Evolutionary conservation across 2,113 vertebrate species (phyloP).

Genomic region (Silurus glanis): DNA sequence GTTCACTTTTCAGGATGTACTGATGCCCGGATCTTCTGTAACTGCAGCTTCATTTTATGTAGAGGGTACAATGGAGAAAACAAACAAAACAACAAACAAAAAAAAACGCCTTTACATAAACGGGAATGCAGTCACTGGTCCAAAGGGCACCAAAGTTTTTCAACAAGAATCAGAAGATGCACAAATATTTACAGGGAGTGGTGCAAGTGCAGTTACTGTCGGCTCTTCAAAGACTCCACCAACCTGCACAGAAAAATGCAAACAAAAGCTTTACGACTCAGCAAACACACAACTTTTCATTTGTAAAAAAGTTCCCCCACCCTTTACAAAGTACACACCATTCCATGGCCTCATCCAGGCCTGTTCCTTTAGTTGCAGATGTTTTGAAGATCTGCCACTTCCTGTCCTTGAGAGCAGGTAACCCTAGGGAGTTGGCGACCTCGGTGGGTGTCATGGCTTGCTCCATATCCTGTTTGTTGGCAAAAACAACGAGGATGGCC

Average conservation of each 20-base stretch:
- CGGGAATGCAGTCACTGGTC: slow-evolving; percentile 65
- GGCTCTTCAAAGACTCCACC: slow-evolving; percentile 93
- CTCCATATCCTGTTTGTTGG: slow-evolving; percentile 99
- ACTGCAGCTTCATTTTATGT: slow-evolving; percentile 5
- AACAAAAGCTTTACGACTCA: slow-evolving; percentile 1
- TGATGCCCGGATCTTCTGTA: background rate
- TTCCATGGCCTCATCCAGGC: slow-evolving; percentile 96
- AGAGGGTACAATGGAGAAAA: background rate
- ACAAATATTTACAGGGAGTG: slow-evolving; percentile 66
- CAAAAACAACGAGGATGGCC: slow-evolving; percentile 96
- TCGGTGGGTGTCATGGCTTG: slow-evolving; percentile 96
- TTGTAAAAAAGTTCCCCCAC: background rate
- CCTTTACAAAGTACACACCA: slow-evolving; percentile 74
- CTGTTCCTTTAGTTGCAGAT: slow-evolving; percentile 92
- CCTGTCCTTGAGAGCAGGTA: slow-evolving; percentile 91
- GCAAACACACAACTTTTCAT: background rate
- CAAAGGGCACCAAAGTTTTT: slow-evolving; percentile 60
- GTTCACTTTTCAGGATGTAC: background rate
- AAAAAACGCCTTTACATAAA: slow-evolving; percentile 38
- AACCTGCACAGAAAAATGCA: slow-evolving; percentile 75
- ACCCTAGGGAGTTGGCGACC: slow-evolving; percentile 90
- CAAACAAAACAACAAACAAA: background rate
- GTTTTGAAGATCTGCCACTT: slow-evolving; percentile 99
- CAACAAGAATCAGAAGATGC: slow-evolving; percentile 56
- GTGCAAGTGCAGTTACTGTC: slow-evolving; percentile 77